phyloP scores from a whole-genome alignment of 2,888 invertebrate genomes.

The Ischnus inquisitorius region DNA sequence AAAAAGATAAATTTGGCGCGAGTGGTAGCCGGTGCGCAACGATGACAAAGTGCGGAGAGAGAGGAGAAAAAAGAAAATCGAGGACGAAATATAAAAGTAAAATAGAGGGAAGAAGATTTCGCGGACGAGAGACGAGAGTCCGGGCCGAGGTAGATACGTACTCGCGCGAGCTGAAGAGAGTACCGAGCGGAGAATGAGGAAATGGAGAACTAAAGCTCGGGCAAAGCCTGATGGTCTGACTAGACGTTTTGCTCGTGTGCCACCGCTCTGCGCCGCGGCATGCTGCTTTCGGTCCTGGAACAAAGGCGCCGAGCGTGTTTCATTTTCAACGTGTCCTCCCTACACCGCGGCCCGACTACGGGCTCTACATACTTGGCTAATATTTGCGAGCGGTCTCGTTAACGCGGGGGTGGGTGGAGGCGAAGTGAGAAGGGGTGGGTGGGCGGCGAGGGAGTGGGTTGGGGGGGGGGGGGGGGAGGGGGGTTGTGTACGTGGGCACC shows the following conservation, averaged over 20 bases:
- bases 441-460: constrained; percentile 17
- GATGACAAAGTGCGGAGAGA: background rate
- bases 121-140: constrained; percentile 18
- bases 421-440: constrained; percentile 2
- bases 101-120: constrained; percentile 13
- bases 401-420: constrained; percentile 39
- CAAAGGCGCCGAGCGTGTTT: constrained; percentile 51
- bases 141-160: constrained; percentile 2
- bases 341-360: constrained; percentile 20
- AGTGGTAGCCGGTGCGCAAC: background rate
- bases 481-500: constrained; percentile 39
- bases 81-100: constrained; percentile 5
- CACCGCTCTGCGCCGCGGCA: background rate
- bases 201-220: constrained; percentile 26
- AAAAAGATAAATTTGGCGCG: background rate
- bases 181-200: background rate
- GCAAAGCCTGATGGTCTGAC: constrained; percentile 23
- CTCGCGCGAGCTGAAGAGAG: background rate
- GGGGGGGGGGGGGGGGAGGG: constrained; percentile 23
- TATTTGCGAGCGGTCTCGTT: constrained; percentile 68
- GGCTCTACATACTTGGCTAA: constrained; percentile 61
- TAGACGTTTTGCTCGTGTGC: constrained; percentile 35
- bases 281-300: constrained; percentile 38
- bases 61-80: background rate
- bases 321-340: constrained; percentile 53